Base-by-base conservation (phyloP, 2,113 vertebrate genomes). In the Laticauda colubrina region DNA sequence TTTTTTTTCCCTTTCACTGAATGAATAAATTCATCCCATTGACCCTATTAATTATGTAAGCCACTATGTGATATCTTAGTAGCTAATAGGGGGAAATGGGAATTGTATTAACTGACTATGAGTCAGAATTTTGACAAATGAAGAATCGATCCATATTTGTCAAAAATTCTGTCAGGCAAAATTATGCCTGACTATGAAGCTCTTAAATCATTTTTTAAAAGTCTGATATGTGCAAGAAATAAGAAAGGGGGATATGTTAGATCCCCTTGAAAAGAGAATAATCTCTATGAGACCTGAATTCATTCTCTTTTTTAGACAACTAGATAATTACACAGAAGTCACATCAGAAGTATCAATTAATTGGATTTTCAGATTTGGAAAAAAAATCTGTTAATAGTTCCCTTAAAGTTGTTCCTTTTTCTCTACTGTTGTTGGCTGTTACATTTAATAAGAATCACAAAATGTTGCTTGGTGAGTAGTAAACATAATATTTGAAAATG, bases 291-390 rank as follows among this genome's bases (percentile, higher is more conserved):
- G 89, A 54, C 59, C 61, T 87, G 29, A 55, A 81, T 93, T 39
- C 20, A 7, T 92, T 93, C 81, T 88, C 88, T 93, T 75, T 88
- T 92, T 88, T 91, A 48, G 81, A 89, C 75, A 93, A 89, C 87
- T 94, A 51, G 88, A 87, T 45, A 91, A 89, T 81, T 94, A 29
- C 69, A 81, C 53, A 90, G 39, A 18, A 89, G 48, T 21, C 57
- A 54, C 56, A 87, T 75, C 54, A 87, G 64, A 91, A 93, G 64
- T 90, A 88, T 91, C 90, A 93, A 45, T 87, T 91, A 93, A 85
- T 93, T 93, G 59, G 88, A 93, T 91, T 91, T 94, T 93, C 92
- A 53, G 61, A 91, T 93, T 88, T 54, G 1, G 81, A 89, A 91
- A 90, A 90, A 45, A 5, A 91, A 54, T 53, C 88, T 90, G 53